Base-by-base conservation (phyloP, 2,888 invertebrate species). In the Dryococelus australis region DNA sequence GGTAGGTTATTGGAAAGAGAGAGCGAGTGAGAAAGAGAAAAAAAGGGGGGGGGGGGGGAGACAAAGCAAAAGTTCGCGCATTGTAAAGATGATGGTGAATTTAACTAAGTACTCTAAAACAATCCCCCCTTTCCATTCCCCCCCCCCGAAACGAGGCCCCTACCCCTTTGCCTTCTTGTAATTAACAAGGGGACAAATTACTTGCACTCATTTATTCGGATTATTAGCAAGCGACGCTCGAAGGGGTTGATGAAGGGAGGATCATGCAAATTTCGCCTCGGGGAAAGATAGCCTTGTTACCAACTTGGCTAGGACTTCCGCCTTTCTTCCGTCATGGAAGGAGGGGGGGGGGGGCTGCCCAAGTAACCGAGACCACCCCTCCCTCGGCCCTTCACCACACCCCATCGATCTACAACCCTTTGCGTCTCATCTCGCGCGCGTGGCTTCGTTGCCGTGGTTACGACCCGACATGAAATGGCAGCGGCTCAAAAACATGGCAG, bases 101-200 rank as follows among this genome's bases (percentile, higher is more conserved):
- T 88, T 88, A 88, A 88, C 88, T 88, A 88, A 88, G 87, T 87
- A 88, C 88, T 88, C 85, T 88, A 88, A 88, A 88, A 88, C 88
- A 88, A 87, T 88, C 88, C 88, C 86, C 87, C 85, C n/a, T 65
- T 81, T 86, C 85, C 87, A 84, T 87, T 85, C 20, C 65, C 8
- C 65, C 20, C 65, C 65, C n/a, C n/a, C n/a, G n/a, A 16, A 65
- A 8, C 24, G 65, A 65, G 65, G 10, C 20, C 16, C 65, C 65
- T 16, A 65, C 65, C 65, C 65, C 20, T 65, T 65, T 24, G 20
- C 65, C 65, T 65, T 65, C 65, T 65, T 65, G 65, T 65, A 65
- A 65, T 65, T 65, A 65, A 65, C 65, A 65, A 65, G 65, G 65
- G 65, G 65, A 65, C 84, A 87, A 88, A 88, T 88, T 88, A 88